A percentile compares a stretch with the other conserved stretches of the same genome.
Conservation (phyloP, 2,888 invertebrate genomes). For the Nycteola revayana region DNA sequence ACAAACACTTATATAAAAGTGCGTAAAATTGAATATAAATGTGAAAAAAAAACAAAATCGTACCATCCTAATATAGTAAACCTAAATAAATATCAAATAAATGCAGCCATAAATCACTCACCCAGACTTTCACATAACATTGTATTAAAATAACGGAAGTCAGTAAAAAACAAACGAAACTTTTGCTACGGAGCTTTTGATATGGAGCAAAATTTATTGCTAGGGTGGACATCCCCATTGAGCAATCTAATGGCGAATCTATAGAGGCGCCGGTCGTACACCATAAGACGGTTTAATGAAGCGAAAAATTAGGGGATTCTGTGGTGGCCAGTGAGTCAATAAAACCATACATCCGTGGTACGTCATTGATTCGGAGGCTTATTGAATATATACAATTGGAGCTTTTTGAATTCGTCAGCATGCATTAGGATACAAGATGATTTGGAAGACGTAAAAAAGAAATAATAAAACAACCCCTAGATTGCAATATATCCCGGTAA, state of each 20-base stretch:
- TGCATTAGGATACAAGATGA: too few species aligned
- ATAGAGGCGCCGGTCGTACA: slow-evolving; percentile 62
- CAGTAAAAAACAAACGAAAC: slow-evolving; percentile 17
- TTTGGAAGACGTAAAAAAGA: too few species aligned
- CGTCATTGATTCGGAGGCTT: slow-evolving; percentile 31
- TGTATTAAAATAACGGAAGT: slow-evolving; percentile 15
- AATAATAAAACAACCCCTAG: too few species aligned
- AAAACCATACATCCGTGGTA: slow-evolving; percentile 41
- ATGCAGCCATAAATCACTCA: slow-evolving; percentile 11
- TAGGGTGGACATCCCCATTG: slow-evolving; percentile 45
- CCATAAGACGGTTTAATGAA: slow-evolving; percentile 78
- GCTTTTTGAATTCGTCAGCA: too few species aligned
- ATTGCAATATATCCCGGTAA: too few species aligned
- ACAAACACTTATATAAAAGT: not conserved
- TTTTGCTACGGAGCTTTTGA: slow-evolving; percentile 47
- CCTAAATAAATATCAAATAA: too few species aligned
- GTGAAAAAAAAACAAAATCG: not conserved
- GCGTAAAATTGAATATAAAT: not conserved
- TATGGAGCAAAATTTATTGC: slow-evolving; percentile 52
- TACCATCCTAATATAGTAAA: too few species aligned
- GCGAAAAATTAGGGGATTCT: slow-evolving; percentile 73
- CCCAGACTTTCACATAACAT: slow-evolving; percentile 9
- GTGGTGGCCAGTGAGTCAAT: slow-evolving; percentile 51
- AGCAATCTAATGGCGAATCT: slow-evolving; percentile 70
- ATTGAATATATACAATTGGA: slow-evolving; percentile 35